phyloP scores from a whole-genome alignment of 2,797 vertebrate genomes.

The Sebastes taczanowskii region DNA sequence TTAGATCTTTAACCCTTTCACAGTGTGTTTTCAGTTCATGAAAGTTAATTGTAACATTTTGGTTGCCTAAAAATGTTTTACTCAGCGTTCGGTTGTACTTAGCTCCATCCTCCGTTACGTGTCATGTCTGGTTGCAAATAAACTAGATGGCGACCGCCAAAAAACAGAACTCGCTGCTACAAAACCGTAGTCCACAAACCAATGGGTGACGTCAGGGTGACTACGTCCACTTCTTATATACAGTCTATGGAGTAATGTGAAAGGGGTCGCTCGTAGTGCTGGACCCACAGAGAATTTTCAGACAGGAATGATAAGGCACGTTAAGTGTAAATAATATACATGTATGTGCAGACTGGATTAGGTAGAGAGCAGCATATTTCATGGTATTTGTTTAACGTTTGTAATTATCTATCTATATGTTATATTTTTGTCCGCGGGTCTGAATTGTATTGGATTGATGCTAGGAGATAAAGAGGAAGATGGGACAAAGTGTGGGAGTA shows the following conservation, averaged over 20 bases:
- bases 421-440: background rate
- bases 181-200: too few species aligned
- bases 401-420: background rate
- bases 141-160: accelerated
- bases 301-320: too few species aligned
- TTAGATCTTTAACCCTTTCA: accelerated
- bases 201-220: too few species aligned
- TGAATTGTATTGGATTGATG: background rate
- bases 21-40: too few species aligned
- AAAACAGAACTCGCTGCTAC: accelerated
- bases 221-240: too few species aligned
- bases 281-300: background rate
- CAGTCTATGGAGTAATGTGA: too few species aligned
- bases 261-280: too few species aligned
- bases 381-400: background rate
- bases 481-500: background rate
- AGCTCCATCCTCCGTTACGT: too few species aligned
- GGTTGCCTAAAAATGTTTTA: accelerated
- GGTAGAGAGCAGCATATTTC: background rate
- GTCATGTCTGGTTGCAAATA: too few species aligned
- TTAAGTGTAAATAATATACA: background rate
- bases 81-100: too few species aligned
- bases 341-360: background rate
- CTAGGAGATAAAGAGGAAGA: background rate
- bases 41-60: too few species aligned